These are phyloP conservation scores for Trissolcus basalis DNA, from an alignment of 1,140 invertebrate species.

Conservation along the genomic window DNA sequence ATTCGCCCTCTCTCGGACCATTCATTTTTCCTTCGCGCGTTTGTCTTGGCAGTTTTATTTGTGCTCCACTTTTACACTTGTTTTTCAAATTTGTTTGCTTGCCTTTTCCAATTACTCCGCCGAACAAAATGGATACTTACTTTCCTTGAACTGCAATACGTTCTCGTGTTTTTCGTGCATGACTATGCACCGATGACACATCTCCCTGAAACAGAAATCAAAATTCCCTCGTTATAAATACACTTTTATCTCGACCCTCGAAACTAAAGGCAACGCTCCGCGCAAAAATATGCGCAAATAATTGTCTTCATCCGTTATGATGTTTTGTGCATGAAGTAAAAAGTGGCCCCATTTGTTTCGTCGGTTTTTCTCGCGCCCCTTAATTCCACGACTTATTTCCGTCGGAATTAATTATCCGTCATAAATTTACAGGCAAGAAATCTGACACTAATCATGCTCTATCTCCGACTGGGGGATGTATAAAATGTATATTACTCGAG, in stretches of 20 bases:
- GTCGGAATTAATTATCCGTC: conserved; percentile 39
- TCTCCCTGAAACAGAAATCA: conserved; percentile 74
- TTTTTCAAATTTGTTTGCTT: no score
- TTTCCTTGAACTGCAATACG: conserved; percentile 86
- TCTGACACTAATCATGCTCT: conserved; percentile 41
- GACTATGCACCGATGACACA: conserved; percentile 81
- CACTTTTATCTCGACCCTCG: neutral
- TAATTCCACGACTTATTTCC: conserved; percentile 33
- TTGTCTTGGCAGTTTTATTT: no score
- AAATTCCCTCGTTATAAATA: neutral
- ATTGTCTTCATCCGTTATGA: conserved; percentile 42
- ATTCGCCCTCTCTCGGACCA: no score
- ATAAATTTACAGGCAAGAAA: conserved; percentile 45
- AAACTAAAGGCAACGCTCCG: no score
- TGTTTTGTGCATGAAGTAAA: conserved; percentile 23
- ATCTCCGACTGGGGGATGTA: conserved; percentile 16
- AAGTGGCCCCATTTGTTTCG: conserved; percentile 37
- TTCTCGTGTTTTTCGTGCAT: conserved; percentile 83
- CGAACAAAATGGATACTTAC: no score
- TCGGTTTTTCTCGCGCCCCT: conserved; percentile 28
- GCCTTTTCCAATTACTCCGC: no score
- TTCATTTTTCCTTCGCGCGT: no score
- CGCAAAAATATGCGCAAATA: conserved; percentile 34
- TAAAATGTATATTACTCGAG: conserved; percentile 40
- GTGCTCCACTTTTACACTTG: no score